These are phyloP conservation scores for Athalia rosae DNA, from an alignment of 2,888 invertebrate genomes.

Conservation along the genomic window DNA sequence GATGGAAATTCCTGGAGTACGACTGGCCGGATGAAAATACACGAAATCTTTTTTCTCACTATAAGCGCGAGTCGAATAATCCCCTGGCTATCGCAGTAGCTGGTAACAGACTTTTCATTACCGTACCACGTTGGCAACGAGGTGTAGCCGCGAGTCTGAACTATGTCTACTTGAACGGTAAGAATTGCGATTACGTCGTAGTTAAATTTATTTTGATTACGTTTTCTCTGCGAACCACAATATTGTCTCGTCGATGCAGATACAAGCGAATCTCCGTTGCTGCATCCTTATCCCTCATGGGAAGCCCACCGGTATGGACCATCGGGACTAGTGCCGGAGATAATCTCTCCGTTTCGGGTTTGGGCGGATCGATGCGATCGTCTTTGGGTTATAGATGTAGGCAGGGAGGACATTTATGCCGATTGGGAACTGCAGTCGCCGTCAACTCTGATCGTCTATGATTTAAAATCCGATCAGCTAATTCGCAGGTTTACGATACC, in stretches of 20 bases:
- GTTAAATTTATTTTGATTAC: background rate
- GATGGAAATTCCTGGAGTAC: conserved; percentile 85
- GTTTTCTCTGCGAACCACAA: background rate
- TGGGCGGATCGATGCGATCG: conserved; percentile 85
- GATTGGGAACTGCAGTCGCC: conserved; percentile 75
- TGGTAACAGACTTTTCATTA: conserved; percentile 82
- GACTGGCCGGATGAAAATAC: conserved; percentile 77
- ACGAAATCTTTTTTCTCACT: conserved; percentile 69
- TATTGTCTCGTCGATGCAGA: conserved; percentile 76
- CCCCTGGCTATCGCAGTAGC: conserved; percentile 85
- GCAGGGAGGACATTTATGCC: conserved; percentile 78
- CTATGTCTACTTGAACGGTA: conserved; percentile 84
- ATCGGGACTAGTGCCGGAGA: conserved; percentile 76
- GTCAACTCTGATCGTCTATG: conserved; percentile 82
- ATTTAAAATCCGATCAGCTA: conserved; percentile 82
- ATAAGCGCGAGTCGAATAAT: conserved; percentile 78
- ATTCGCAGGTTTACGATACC: conserved; percentile 81
- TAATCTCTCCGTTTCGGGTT: conserved; percentile 84
- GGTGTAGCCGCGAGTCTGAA: conserved; percentile 86
- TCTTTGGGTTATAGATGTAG: conserved; percentile 87
- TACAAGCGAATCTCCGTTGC: conserved; percentile 79
- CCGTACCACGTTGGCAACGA: conserved; percentile 83
- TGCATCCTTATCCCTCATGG: conserved; percentile 89
- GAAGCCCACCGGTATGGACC: conserved; percentile 79
- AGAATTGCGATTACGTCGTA: conserved; percentile 53